Evolutionary conservation across 1,140 invertebrate genomes (phyloP), one percentile per base, ranked within the genome.

Genomic region (Mylabris phalerata): DNA sequence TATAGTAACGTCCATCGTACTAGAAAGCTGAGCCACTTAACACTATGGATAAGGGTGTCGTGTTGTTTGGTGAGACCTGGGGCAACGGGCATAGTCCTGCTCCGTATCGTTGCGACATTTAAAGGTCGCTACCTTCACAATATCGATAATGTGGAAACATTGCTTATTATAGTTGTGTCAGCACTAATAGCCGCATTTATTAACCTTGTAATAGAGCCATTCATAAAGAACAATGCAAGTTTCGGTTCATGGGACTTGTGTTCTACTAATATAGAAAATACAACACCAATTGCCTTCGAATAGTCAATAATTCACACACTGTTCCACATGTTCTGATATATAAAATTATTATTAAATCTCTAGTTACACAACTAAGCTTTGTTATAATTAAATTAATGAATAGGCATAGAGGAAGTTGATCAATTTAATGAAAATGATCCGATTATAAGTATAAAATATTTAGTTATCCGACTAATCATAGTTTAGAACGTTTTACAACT

Each of bases 91-190:
- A 43, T 11, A 26, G 13, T 10, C 43, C 54, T 44, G n/a, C 55
- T 39, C 51, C 51, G 42, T 54, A 39, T 26, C 48, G 51, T 39
- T 50, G 50, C 57, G 57, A 59, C 57, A 59, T 59, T 59, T 59
- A 59, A 59, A 59, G 57, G 57, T 59, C 57, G 50, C 10, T 42
- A 32, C 32, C 46, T 41, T 54, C 51, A 45, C 51, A 27, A 32
- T 54, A 54, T 54, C 51, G 51, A 54, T 54, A 54, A 54, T 45
- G 42, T 43, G 50, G 40, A 52, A 52, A 52, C 50, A 54, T 54
- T 54, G 42, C 51, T 54, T 54, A 54, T 54, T 54, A 54, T 54
- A 54, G 51, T 45, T 54, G 46, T 46, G 51, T 54, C 51, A 54
- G 51, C 51, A 54, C 42, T 54, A 54, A 54, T 54, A 54, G 51